A percentile compares a stretch with the other conserved stretches of the same genome.
Evolutionary conservation across 1,140 invertebrate species (phyloP).

Genomic region (Schlechtendalia chinensis): DNA sequence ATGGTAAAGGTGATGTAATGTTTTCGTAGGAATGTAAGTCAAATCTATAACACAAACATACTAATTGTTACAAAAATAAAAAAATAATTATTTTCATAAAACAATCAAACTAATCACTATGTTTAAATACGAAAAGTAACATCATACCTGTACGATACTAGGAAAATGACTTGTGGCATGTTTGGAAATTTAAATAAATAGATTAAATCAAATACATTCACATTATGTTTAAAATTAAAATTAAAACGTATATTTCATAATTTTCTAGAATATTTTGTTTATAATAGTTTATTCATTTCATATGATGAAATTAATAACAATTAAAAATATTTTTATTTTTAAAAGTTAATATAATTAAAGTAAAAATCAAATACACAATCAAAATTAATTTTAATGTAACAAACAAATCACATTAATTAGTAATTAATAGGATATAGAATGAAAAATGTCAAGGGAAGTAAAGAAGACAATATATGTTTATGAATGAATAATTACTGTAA

Average conservation of each 20-base stretch:
- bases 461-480: not conserved
- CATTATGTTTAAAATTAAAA: not conserved
- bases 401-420: too few species aligned
- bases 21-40: constrained; percentile 46
- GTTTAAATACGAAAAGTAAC: not conserved
- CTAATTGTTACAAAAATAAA: not conserved
- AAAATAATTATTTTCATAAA: not conserved
- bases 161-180: not conserved
- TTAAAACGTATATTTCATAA: not conserved
- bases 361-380: not conserved
- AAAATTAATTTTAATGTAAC: not conserved
- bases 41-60: constrained; percentile 25
- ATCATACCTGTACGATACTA: not conserved
- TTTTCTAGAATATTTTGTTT: not conserved
- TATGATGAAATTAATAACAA: not conserved
- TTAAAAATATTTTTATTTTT: not conserved
- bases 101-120: not conserved
- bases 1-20: constrained; percentile 27
- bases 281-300: not conserved
- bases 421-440: too few species aligned
- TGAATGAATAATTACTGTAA: not conserved
- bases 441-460: too few species aligned
- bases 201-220: not conserved
- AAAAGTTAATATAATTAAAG: not conserved
- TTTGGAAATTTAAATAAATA: not conserved